Evolutionary conservation across 2,113 vertebrate species (phyloP).

Genomic region (Pagrus major): DNA sequence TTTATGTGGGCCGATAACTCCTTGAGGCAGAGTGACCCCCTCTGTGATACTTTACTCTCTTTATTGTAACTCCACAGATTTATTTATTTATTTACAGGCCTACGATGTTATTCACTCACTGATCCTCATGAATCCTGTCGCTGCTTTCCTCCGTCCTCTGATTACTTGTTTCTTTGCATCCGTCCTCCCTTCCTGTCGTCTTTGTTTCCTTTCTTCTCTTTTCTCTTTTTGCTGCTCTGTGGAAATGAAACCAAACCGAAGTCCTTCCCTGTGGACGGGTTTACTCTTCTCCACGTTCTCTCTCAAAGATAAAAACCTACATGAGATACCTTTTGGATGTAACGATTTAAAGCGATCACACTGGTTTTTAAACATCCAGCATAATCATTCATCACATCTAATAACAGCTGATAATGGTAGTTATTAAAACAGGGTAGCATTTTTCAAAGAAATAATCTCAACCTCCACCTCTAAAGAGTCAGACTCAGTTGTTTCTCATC

Average conservation of each 20-base stretch:
- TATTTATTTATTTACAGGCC: background rate
- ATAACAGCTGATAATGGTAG: too few species aligned
- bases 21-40: constrained; percentile 19
- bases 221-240: background rate
- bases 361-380: too few species aligned
- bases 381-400: too few species aligned
- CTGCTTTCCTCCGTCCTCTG: background rate
- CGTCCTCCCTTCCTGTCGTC: background rate
- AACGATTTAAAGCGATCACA: too few species aligned
- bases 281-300: background rate
- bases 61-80: background rate
- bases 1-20: constrained; percentile 25
- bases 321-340: background rate
- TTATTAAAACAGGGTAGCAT: too few species aligned
- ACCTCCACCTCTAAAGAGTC: too few species aligned
- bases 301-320: background rate
- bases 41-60: constrained; percentile 22
- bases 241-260: background rate
- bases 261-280: background rate
- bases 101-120: background rate
- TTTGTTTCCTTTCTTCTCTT: background rate
- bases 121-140: background rate
- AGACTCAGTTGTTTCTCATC: too few species aligned
- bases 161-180: background rate
- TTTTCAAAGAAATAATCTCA: too few species aligned